Base-by-base conservation (phyloP, 2,113 vertebrate species). In the Sinocyclocheilus anshuiensis region DNA sequence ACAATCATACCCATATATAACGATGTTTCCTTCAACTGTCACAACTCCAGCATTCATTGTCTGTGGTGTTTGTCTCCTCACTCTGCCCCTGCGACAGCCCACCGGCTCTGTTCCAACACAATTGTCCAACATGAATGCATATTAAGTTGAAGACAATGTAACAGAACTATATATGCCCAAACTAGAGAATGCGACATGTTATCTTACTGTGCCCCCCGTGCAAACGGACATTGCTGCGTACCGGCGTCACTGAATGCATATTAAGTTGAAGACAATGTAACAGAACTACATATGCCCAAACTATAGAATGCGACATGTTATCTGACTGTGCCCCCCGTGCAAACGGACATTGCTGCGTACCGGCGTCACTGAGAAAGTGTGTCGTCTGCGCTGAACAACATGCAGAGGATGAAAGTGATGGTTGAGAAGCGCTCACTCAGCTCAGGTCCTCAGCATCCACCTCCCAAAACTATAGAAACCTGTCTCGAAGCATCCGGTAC, bases 301-400 rank as follows among this genome's bases (percentile, higher is more conserved):
- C 8, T 77, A 76, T 15, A 86, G 39, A 72, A 9, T 77, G 13
- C 36, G 42, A 33, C 29, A 42, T 26, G 7, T 42, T 71, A 22
- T 65, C 36, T 39, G 29, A 33, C 29, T 33, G 29, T 33, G 29
- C 45, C 50, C 74, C 22, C 33, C 50, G 24, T 33, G 48, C 39
- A 72, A 61, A 42, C 29, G 29, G 29, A 33, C 29, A 33, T 33
- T 33, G 29, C 29, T 33, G 29, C 29, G 29, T 33, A 33, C 29
- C 69, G 89, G 87, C 79, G 84, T 88, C 86, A n/a, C 57, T 85
- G 76, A 81, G 88, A 91, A 90, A 87, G 90, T 89, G 86, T 88
- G 89, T 89, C 91, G 92, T 87, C 87, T 53, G 53, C 85, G 89
- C 84, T 89, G 89, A 94, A 94, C 92, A 94, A 94, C 92, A 93